Percentiles rank a stretch among this genome's conserved stretches.
Conservation (phyloP, 2,113 vertebrate species). For the Theropithecus gelada region DNA sequence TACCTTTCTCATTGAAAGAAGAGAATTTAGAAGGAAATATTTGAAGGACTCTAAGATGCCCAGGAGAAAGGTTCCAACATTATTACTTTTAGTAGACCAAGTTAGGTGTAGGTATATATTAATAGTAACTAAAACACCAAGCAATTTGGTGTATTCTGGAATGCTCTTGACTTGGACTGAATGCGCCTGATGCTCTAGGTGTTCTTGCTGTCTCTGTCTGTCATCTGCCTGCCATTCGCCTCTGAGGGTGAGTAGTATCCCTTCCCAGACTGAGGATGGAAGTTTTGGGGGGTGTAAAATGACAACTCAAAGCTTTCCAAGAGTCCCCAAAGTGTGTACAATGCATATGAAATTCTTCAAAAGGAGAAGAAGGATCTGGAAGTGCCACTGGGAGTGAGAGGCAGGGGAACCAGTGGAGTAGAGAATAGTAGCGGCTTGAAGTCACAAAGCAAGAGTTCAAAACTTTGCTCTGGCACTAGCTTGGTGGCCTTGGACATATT, state of each 20-base stretch:
- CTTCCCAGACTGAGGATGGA: neutral
- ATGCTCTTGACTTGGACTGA: neutral
- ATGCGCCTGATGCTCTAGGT: neutral
- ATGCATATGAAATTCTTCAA: neutral
- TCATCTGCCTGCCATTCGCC: neutral
- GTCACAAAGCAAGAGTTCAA: neutral
- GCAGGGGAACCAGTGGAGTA: neutral
- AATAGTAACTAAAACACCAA: neutral
- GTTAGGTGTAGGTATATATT: neutral
- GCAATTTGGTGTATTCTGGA: neutral
- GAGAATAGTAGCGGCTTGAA: constrained; percentile 1
- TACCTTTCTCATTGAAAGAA: neutral
- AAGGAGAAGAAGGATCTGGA: neutral
- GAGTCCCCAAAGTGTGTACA: neutral
- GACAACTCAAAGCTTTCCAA: neutral
- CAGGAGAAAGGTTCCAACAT: neutral
- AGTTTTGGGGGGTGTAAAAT: neutral
- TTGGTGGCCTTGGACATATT: constrained; percentile 43
- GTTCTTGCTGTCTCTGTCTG: neutral
- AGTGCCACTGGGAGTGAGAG: neutral
- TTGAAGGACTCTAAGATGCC: neutral
- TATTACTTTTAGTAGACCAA: neutral
- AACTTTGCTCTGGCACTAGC: constrained; percentile 19
- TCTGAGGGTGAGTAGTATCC: neutral
- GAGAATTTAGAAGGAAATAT: neutral